A percentile compares a stretch with the other conserved stretches of the same genome.
Conservation (phyloP, 2,797 vertebrate genomes). For the Emys orbicularis region DNA sequence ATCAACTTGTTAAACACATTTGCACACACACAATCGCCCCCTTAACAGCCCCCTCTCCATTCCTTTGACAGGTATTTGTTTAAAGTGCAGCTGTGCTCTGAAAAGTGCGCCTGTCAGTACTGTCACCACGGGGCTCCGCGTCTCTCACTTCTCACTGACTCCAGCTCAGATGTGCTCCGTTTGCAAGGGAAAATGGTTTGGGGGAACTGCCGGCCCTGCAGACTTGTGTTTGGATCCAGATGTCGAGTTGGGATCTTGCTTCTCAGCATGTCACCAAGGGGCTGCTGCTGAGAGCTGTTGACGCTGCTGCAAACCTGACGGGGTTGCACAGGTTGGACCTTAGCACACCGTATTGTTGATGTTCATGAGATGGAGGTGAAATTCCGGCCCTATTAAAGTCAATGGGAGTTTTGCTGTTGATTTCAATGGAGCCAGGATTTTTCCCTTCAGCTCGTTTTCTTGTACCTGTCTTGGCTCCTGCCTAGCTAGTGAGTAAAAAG, state of each 20-base stretch:
- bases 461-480: not conserved
- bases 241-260: not conserved
- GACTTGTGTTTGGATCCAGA: not conserved
- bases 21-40: not conserved
- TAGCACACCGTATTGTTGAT: not conserved
- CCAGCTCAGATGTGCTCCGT: not conserved
- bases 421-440: not conserved
- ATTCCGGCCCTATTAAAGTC: not conserved
- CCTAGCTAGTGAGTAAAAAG: not conserved
- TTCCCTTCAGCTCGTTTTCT: not conserved
- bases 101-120: not conserved
- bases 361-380: not conserved
- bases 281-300: not conserved
- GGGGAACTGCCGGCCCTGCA: not conserved
- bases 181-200: not conserved
- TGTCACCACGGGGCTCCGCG: accelerated
- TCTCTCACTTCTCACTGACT: not conserved
- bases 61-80: conserved; percentile 41
- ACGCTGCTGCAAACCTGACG: not conserved
- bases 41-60: not conserved
- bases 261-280: not conserved
- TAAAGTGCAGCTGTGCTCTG: not conserved
- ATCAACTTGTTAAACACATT: conserved; percentile 3
- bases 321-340: not conserved
- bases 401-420: not conserved